These are phyloP conservation scores for Miltochrista miniata DNA, from an alignment of 2,888 invertebrate species.

Conservation along the genomic window DNA sequence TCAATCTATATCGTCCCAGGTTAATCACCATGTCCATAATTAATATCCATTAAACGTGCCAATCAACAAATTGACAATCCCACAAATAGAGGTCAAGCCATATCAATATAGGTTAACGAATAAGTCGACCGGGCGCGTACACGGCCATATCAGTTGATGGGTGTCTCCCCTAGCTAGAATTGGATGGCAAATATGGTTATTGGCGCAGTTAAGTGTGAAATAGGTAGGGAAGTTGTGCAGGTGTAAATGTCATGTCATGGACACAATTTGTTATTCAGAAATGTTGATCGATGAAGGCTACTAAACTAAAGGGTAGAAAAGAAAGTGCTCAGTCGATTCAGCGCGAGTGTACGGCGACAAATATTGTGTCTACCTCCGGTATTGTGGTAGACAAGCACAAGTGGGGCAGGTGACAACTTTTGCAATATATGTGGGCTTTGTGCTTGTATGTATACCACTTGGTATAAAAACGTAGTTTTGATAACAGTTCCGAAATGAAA, in stretches of 20 bases:
- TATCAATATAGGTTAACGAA: slow-evolving; percentile 77
- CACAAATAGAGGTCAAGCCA: slow-evolving; percentile 68
- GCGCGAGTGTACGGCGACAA: too few species aligned
- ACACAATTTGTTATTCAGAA: neutral
- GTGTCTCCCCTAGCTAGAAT: slow-evolving; percentile 47
- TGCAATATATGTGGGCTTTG: too few species aligned
- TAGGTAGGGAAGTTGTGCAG: slow-evolving; percentile 21
- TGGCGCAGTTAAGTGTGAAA: slow-evolving; percentile 35
- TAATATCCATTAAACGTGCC: slow-evolving; percentile 21
- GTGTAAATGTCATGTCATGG: neutral
- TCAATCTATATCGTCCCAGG: neutral
- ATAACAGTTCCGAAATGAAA: too few species aligned
- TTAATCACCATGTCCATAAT: neutral
- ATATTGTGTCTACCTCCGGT: too few species aligned
- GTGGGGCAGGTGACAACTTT: too few species aligned
- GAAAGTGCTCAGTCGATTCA: too few species aligned
- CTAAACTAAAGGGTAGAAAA: too few species aligned
- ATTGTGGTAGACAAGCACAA: too few species aligned
- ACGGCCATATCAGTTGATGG: slow-evolving; percentile 76
- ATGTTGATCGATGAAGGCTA: too few species aligned
- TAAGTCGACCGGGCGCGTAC: slow-evolving; percentile 68
- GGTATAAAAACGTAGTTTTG: too few species aligned
- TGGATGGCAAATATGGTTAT: slow-evolving; percentile 36
- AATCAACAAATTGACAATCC: slow-evolving; percentile 45
- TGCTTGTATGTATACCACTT: too few species aligned